Percentiles rank a stretch among this genome's conserved stretches.
Evolutionary conservation across 2,888 invertebrate genomes (phyloP).

Genomic region (Slavum lentiscoides): DNA sequence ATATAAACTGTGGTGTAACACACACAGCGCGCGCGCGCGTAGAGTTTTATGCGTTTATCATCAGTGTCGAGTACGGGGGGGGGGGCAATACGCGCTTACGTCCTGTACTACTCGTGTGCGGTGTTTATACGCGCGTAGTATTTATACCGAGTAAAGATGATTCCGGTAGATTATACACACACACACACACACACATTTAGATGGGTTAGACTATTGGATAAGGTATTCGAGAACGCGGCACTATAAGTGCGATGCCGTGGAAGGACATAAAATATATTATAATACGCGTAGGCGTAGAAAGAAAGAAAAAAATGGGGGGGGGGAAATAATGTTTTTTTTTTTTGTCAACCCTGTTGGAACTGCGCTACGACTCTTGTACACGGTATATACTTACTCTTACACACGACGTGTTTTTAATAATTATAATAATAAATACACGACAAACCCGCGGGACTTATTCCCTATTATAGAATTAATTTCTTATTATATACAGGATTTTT

Average conservation of each 20-base stretch:
- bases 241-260: slow-evolving; percentile 10
- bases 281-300: neutral
- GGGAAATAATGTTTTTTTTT: slow-evolving; percentile 23
- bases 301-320: neutral
- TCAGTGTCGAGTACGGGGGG: slow-evolving; percentile 37
- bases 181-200: neutral
- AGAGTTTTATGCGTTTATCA: slow-evolving; percentile 43
- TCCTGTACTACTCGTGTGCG: slow-evolving; percentile 1
- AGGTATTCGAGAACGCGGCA: neutral
- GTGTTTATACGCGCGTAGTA: slow-evolving; percentile 2
- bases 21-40: neutral
- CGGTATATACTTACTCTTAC: no score
- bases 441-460: no score
- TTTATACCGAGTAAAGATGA: slow-evolving; percentile 50
- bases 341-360: slow-evolving; percentile 3
- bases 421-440: no score
- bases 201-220: slow-evolving; percentile 28
- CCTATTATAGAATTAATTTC: no score
- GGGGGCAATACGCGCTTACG: no score
- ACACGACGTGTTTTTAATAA: no score
- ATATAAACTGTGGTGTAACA: neutral
- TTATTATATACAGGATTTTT: no score
- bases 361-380: no score
- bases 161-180: slow-evolving; percentile 32
- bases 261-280: neutral